phyloP scores from a whole-genome alignment of 2,888 invertebrate species.

The Cantharis flavilabris region DNA sequence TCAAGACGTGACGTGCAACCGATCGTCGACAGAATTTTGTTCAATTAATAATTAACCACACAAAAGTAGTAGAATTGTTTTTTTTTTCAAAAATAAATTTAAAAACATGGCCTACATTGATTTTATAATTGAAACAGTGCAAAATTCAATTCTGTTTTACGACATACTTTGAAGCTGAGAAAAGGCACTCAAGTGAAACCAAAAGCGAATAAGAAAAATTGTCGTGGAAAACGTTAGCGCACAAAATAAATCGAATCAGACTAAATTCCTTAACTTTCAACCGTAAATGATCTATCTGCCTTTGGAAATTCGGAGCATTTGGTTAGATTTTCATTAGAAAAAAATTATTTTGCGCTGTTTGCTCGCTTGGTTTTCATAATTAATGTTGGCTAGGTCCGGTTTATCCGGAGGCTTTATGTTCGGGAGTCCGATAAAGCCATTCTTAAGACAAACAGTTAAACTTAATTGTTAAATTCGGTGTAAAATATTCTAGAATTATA shows the following conservation, averaged over 20 bases:
- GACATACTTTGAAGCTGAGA: conserved; percentile 22
- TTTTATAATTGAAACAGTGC: conserved; percentile 20
- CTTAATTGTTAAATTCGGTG: background rate
- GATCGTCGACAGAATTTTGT: background rate
- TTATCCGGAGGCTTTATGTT: background rate
- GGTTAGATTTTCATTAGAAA: conserved; percentile 17
- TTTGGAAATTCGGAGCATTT: conserved; percentile 30
- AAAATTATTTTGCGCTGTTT: background rate
- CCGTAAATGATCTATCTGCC: conserved; percentile 44
- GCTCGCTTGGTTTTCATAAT: background rate
- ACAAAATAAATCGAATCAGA: conserved; percentile 46
- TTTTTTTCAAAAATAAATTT: conserved; percentile 1
- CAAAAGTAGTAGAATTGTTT: background rate
- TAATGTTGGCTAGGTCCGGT: background rate
- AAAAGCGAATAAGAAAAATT: conserved; percentile 40
- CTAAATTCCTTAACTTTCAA: conserved; percentile 43
- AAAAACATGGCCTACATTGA: conserved; percentile 8
- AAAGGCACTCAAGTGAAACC: conserved; percentile 38
- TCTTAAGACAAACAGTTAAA: background rate
- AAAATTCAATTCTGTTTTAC: conserved; percentile 25
- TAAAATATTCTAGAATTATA: background rate
- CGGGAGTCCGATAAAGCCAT: background rate
- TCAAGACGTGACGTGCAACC: no score
- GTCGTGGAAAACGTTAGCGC: conserved; percentile 39
- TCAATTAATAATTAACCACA: background rate